phyloP scores from a whole-genome alignment of 2,113 vertebrate genomes.

The Hippopotamus amphibius region DNA sequence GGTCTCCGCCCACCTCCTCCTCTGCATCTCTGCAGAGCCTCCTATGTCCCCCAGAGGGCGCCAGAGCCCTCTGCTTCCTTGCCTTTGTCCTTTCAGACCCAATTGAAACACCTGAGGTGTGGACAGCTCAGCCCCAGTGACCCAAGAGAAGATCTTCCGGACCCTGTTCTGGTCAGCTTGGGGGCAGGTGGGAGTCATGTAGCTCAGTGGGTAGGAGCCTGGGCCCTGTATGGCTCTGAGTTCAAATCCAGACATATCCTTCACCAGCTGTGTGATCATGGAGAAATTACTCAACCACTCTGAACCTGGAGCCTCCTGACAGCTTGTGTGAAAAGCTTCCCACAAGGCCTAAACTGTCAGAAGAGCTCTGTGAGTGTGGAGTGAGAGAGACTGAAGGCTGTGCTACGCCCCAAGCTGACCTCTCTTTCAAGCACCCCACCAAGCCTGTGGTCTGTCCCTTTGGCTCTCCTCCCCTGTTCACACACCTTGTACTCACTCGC shows the following conservation, averaged over 20 bases:
- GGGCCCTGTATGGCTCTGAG: not conserved
- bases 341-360: not conserved
- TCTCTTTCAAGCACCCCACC: not conserved
- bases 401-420: not conserved
- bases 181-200: not conserved
- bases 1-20: not conserved
- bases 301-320: not conserved
- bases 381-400: not conserved
- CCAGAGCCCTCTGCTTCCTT: slow-evolving; percentile 2
- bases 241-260: not conserved
- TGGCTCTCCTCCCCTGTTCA: not conserved
- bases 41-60: slow-evolving; percentile 56
- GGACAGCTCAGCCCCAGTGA: not conserved
- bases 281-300: not conserved
- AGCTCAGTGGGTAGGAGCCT: not conserved
- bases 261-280: not conserved
- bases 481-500: not conserved
- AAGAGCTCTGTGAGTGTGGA: not conserved
- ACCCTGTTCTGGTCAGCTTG: not conserved
- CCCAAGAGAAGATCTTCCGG: not conserved
- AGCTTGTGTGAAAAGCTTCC: not conserved
- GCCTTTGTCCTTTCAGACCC: not conserved
- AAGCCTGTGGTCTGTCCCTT: not conserved
- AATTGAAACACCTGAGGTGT: not conserved
- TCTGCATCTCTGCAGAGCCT: not conserved